phyloP scores from a whole-genome alignment of 37 sponge, comb jelly and placozoan species.

The Ianthella basta region DNA sequence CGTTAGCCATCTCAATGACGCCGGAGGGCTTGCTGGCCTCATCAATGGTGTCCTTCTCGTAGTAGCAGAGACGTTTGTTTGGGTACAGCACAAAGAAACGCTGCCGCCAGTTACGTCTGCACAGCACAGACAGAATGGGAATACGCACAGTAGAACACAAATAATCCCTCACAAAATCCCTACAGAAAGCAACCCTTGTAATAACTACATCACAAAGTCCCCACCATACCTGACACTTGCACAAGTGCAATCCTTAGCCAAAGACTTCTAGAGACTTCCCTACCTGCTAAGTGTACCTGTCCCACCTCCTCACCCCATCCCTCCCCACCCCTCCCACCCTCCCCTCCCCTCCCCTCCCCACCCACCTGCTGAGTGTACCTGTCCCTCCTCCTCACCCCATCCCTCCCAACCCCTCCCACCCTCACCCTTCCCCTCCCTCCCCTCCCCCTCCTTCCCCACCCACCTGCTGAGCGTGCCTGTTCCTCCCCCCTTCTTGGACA shows the following conservation, averaged over 20 bases:
- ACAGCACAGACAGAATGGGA: neutral
- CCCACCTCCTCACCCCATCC: no score
- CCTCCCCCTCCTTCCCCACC: neutral
- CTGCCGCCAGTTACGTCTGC: conserved; percentile 85
- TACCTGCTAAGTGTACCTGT: no score
- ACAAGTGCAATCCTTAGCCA: no score
- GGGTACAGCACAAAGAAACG: conserved; percentile 89
- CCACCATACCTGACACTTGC: no score
- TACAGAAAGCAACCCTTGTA: no score
- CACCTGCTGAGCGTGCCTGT: conserved; percentile 85
- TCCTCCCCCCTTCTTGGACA: conserved; percentile 89
- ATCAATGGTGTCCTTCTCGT: conserved; percentile 58
- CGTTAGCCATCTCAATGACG: conserved; percentile 75
- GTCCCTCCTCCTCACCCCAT: conserved; percentile 9
- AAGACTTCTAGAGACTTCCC: no score
- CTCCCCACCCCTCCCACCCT: no score
- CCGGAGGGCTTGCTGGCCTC: conserved; percentile 63
- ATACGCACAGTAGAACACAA: no score
- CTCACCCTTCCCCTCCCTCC: neutral
- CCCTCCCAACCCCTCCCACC: no score
- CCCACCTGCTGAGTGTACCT: conserved; percentile 2
- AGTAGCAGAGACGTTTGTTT: conserved; percentile 82
- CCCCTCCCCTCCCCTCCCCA: conserved; percentile 18
- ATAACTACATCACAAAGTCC: no score
- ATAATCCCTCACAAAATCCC: no score